Percentiles rank a stretch among this genome's conserved stretches.
Conservation (phyloP, 2,113 vertebrate species). For the Emydura subglobosa region DNA sequence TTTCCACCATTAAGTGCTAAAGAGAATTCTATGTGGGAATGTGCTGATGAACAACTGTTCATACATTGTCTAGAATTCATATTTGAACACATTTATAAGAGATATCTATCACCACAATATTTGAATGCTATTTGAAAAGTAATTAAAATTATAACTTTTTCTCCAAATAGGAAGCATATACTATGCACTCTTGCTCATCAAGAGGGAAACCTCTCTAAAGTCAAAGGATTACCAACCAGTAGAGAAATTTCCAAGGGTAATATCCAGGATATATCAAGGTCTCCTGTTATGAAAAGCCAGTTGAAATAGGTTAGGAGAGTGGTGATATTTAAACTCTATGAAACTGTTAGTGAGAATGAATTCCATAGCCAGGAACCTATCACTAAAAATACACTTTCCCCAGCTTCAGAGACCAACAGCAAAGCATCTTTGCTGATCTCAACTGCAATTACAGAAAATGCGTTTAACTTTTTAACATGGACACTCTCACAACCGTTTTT, state of each 20-base stretch:
- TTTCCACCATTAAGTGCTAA: background rate
- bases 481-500: background rate
- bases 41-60: background rate
- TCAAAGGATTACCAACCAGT: fast-evolving
- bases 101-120: background rate
- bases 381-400: background rate
- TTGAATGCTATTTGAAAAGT: background rate
- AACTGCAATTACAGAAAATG: background rate
- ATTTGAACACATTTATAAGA: background rate
- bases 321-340: background rate
- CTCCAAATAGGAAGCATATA: background rate
- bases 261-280: background rate
- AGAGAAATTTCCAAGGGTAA: background rate
- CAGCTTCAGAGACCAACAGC: background rate
- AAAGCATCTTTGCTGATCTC: background rate
- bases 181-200: background rate
- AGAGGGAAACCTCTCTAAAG: background rate
- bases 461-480: background rate
- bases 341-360: background rate
- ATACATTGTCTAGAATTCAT: background rate
- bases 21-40: background rate
- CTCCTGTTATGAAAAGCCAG: background rate
- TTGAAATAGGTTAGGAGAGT: background rate
- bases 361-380: background rate
- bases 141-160: background rate